Evolutionary conservation across 2,888 invertebrate genomes (phyloP).

Genomic region (Morpho helenor): DNA sequence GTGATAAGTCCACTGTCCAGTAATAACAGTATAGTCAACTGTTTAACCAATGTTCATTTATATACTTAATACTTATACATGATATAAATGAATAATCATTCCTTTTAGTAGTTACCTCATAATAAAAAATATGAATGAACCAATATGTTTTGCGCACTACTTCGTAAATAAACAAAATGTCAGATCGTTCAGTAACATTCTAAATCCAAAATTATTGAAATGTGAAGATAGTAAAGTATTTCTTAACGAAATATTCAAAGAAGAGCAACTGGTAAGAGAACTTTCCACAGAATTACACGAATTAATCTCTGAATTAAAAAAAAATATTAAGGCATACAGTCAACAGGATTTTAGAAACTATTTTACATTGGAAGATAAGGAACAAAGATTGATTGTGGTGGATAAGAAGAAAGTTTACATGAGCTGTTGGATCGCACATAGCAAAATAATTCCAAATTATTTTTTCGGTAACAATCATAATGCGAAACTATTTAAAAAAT

Average conservation of each 20-base stretch:
- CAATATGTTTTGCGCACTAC: constrained; percentile 52
- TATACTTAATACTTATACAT: too few relatives aligned
- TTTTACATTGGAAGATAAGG: constrained; percentile 32
- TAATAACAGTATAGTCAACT: too few relatives aligned
- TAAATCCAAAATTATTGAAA: constrained; percentile 45
- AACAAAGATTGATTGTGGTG: constrained; percentile 35
- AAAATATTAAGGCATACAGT: constrained; percentile 41
- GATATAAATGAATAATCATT: too few relatives aligned
- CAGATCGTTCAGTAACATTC: constrained; percentile 52
- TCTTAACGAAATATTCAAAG: constrained; percentile 37
- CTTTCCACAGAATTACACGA: constrained; percentile 36
- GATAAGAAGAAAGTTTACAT: constrained; percentile 46
- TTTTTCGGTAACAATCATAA: constrained; percentile 55
- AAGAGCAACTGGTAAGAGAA: constrained; percentile 37
- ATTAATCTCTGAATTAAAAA: constrained; percentile 39
- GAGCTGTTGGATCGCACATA: constrained; percentile 43
- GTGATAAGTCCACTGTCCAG: too few relatives aligned
- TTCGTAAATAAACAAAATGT: constrained; percentile 67
- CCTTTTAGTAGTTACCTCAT: too few relatives aligned
- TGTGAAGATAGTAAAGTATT: constrained; percentile 29
- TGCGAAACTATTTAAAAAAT: constrained; percentile 47
- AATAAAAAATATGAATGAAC: constrained; percentile 36
- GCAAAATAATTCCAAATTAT: constrained; percentile 50
- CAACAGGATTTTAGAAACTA: constrained; percentile 53
- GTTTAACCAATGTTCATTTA: too few relatives aligned